phyloP scores from a whole-genome alignment of 2,113 vertebrate species.

The Antechinus flavipes region DNA sequence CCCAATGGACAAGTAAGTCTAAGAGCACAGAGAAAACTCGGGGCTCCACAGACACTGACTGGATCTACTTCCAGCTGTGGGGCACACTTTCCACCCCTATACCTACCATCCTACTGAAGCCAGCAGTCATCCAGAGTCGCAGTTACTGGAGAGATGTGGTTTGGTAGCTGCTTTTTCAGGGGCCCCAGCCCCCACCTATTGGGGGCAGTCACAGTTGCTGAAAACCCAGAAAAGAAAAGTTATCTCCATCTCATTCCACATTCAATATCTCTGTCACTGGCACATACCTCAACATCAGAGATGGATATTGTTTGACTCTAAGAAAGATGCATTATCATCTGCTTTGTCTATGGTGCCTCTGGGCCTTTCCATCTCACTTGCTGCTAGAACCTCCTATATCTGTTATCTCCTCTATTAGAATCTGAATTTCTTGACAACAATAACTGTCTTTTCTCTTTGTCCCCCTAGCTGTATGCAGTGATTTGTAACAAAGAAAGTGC shows the following conservation, averaged over 20 bases:
- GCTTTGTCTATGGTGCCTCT: not conserved
- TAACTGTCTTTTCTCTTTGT: not conserved
- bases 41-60: not conserved
- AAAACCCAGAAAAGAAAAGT: not conserved
- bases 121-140: not conserved
- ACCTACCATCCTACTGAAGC: not conserved
- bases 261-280: not conserved
- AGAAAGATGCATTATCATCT: not conserved
- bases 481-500: not conserved
- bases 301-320: not conserved
- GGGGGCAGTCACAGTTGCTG: not conserved
- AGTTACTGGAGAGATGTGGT: not conserved
- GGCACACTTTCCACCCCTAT: too few species aligned
- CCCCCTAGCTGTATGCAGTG: not conserved
- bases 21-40: not conserved
- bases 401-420: not conserved
- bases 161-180: not conserved
- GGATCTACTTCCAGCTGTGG: not conserved
- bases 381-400: not conserved
- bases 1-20: not conserved
- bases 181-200: not conserved
- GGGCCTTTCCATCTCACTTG: not conserved
- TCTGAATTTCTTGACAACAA: not conserved
- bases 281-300: not conserved
- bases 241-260: not conserved